These are phyloP conservation scores for Phyllotis vaccarum DNA, from an alignment of 2,797 vertebrate genomes.

Conservation along the genomic window DNA sequence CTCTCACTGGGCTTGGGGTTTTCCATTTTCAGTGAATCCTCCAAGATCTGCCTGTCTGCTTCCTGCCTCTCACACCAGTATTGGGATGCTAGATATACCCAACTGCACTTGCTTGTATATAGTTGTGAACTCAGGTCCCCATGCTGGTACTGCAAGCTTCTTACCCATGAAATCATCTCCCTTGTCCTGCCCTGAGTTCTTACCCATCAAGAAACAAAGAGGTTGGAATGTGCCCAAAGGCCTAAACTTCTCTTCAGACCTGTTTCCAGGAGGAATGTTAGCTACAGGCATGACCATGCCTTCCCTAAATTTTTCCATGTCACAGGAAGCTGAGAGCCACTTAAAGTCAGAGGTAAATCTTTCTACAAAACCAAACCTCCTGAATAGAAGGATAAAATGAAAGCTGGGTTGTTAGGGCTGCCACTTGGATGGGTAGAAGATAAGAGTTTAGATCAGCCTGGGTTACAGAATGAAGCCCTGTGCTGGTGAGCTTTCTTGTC, in stretches of 20 bases:
- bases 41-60: not conserved
- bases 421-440: too few relatives aligned
- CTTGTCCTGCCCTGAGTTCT: not conserved
- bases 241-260: not conserved
- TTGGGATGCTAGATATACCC: not conserved
- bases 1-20: not conserved
- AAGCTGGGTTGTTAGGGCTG: too few relatives aligned
- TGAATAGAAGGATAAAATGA: not conserved
- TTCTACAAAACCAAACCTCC: conserved; percentile 25
- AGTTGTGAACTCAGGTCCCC: not conserved
- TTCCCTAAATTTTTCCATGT: not conserved
- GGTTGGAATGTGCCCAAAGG: not conserved
- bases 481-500: not conserved
- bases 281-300: too few relatives aligned
- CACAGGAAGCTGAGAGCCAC: not conserved
- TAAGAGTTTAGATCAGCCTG: not conserved
- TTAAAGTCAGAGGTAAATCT: not conserved
- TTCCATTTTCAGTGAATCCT: not conserved
- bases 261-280: not conserved
- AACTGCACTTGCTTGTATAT: not conserved
- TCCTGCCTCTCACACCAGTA: not conserved
- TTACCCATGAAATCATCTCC: not conserved
- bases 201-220: not conserved
- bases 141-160: not conserved
- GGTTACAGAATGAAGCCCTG: not conserved